These are phyloP conservation scores for Irena cyanogastra DNA, from an alignment of 2,113 vertebrate species.

Conservation along the genomic window DNA sequence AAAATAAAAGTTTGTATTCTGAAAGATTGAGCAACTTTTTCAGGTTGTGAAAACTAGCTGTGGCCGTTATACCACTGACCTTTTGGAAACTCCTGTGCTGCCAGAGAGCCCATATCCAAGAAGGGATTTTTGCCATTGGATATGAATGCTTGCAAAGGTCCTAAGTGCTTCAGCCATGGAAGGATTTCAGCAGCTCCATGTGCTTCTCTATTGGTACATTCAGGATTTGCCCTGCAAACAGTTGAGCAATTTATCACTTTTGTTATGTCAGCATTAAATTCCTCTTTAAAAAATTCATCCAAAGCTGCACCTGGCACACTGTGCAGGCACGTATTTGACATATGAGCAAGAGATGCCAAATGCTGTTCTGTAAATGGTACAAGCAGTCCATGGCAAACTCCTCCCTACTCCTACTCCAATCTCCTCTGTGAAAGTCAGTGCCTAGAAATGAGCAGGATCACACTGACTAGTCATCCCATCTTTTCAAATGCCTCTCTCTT, in stretches of 20 bases:
- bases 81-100: not conserved
- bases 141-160: not conserved
- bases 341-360: conserved; percentile 13
- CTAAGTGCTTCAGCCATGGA: not conserved
- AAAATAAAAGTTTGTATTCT: not conserved
- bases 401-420: not conserved
- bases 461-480: not conserved
- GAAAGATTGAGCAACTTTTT: not conserved
- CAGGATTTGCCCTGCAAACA: not conserved
- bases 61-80: not conserved
- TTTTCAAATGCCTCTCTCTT: not conserved
- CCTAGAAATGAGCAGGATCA: not conserved
- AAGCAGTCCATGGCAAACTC: not conserved
- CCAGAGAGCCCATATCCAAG: not conserved
- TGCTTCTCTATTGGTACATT: not conserved
- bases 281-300: not conserved
- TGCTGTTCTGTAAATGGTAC: not conserved
- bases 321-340: not conserved
- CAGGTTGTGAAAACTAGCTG: not conserved
- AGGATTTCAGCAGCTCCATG: not conserved
- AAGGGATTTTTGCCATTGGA: not conserved
- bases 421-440: not conserved
- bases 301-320: not conserved
- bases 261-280: conserved; percentile 4
- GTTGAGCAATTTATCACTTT: not conserved